Evolutionary conservation across 2,113 vertebrate genomes (phyloP), one percentile per base, ranked within the genome.

Genomic region (Bucco capensis): DNA sequence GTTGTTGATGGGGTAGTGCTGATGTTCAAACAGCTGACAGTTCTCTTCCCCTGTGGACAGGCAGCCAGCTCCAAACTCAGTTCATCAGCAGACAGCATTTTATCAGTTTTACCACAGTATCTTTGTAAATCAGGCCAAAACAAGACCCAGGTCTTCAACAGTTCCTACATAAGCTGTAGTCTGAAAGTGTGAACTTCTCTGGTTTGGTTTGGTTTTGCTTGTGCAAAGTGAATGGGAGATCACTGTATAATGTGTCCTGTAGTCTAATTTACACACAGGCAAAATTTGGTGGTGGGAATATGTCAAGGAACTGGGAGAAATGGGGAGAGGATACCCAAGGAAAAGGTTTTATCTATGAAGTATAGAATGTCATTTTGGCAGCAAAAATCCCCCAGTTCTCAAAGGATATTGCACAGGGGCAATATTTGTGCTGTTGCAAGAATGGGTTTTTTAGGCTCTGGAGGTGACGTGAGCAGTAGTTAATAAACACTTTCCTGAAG

Each of bases 51-150:
- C 67, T 31, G 50, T 1, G 0, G 71, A 67, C 23, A 87, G 57
- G 54, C 74, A 87, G 58, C 27, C 6, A 0, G 17, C 53, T 92
- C 71, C 81, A 80, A 69, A 67, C 18, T 0, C 1, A 77, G 19
- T 4, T 65, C 27, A 10, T 69, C 47, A 44, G 21, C 77, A 86
- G 74, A 9, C 70, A 86, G 14, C 1, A 0, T 79, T 90, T 83
- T 90, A 91, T 87, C 89, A 85, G n/a, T 71, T 70, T 86, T 71
- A 88, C 56, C 56, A 49, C 60, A 44, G 7, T 40, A 60, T 72
- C 74, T 79, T 62, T 54, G n/a, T 61, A 46, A 87, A 85, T 50
- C 30, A 9, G 46, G 47, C 66, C 71, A 19, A 79, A 89, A 27
- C 23, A 9, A 79, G 46, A 30, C 62, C 35, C 17, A 6, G 24